A percentile compares a stretch with the other conserved stretches of the same genome.
phyloP scores from a whole-genome alignment of 2,888 invertebrate species.

The Arge pagana region DNA sequence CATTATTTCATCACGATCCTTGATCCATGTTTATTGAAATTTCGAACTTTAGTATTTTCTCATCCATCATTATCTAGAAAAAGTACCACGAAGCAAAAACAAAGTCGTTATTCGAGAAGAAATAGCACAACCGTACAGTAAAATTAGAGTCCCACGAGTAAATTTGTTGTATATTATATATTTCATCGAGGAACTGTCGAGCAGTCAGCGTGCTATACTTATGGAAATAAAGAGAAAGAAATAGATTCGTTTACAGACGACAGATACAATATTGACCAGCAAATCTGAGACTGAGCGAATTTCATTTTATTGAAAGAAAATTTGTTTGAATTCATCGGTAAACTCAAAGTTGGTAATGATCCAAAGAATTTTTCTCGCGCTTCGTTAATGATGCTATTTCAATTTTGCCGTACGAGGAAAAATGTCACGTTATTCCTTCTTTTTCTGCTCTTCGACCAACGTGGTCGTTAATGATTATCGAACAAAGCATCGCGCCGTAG shows the following conservation, averaged over 20 bases:
- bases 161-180: conserved; percentile 41
- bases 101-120: too few relatives aligned
- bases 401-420: too few relatives aligned
- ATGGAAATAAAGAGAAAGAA: not conserved
- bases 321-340: too few relatives aligned
- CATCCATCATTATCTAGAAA: not conserved
- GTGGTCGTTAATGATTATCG: too few relatives aligned
- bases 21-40: not conserved
- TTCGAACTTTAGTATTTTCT: too few relatives aligned
- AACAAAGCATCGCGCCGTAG: too few relatives aligned
- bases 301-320: conserved; percentile 23
- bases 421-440: too few relatives aligned
- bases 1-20: too few relatives aligned
- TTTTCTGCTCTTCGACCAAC: too few relatives aligned
- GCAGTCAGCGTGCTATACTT: conserved; percentile 29
- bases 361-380: conserved; percentile 47
- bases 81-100: too few relatives aligned
- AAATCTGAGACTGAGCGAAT: conserved; percentile 29
- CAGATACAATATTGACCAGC: conserved; percentile 28
- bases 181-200: conserved; percentile 44
- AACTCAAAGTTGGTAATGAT: too few relatives aligned
- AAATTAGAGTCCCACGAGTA: conserved; percentile 31
- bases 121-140: conserved; percentile 29
- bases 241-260: conserved; percentile 25
- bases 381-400: too few relatives aligned